These are phyloP conservation scores for Lepidotrigona ventralis DNA, from an alignment of 1,140 invertebrate species.

Conservation along the genomic window DNA sequence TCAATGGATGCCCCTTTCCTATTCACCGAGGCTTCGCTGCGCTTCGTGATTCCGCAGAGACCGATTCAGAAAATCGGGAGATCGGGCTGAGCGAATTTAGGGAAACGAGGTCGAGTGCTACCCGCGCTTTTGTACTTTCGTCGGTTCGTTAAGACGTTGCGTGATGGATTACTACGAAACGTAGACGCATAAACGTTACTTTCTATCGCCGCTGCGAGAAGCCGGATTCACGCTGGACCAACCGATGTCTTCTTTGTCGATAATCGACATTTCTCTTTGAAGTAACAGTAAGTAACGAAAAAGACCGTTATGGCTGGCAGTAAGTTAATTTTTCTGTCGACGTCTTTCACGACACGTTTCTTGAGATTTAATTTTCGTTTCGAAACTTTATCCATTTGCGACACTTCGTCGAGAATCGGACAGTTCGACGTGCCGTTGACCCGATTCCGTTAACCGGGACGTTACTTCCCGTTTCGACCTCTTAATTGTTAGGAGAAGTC, in stretches of 20 bases:
- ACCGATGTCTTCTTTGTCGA: background rate
- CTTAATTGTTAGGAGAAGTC: constrained; percentile 38
- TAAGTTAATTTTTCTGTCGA: background rate
- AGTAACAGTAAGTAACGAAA: constrained; percentile 11
- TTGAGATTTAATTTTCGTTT: background rate
- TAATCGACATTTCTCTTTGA: constrained; percentile 33
- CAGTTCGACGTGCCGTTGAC: constrained; percentile 50
- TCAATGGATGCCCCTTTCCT: background rate
- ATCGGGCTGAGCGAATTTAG: constrained; percentile 15
- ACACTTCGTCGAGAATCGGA: constrained; percentile 24
- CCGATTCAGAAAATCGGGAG: background rate
- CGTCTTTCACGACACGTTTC: background rate
- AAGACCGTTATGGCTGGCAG: too few relatives aligned
- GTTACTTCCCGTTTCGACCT: constrained; percentile 41
- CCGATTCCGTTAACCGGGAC: constrained; percentile 48
- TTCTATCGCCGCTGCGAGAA: constrained; percentile 24
- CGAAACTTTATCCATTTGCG: constrained; percentile 5
- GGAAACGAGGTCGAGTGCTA: constrained; percentile 44
- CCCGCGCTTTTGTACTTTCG: constrained; percentile 45
- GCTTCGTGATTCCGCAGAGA: constrained; percentile 2
- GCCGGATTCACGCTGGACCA: constrained; percentile 44
- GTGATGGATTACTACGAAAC: constrained; percentile 61
- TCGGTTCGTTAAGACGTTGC: constrained; percentile 51
- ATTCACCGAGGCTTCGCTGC: constrained; percentile 9
- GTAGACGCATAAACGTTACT: constrained; percentile 50